These are phyloP conservation scores for Pithys albifrons DNA, from an alignment of 2,113 vertebrate genomes.

Conservation along the genomic window DNA sequence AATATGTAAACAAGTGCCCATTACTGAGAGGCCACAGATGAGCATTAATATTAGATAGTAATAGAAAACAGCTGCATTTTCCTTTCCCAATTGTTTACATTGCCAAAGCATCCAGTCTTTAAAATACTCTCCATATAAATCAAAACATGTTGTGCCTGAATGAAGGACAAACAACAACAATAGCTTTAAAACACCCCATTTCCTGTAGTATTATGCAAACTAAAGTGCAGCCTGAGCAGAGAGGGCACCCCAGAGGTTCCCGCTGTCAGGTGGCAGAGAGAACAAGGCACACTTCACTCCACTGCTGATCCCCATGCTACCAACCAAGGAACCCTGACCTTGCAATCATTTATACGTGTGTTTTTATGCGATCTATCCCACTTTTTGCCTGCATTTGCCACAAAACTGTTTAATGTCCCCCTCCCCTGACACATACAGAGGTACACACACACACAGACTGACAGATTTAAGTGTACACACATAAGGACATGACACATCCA, in stretches of 20 bases:
- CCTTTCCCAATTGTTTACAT: slow-evolving; percentile 45
- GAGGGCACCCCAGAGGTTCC: neutral
- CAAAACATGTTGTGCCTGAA: slow-evolving; percentile 64
- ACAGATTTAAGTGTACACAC: fast-evolving
- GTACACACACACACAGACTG: neutral
- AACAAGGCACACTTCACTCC: neutral
- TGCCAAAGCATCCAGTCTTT: slow-evolving; percentile 61
- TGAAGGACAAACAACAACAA: slow-evolving; percentile 51
- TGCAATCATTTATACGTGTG: neutral
- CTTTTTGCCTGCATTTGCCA: neutral
- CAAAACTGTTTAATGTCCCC: neutral
- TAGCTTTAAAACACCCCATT: slow-evolving; percentile 45
- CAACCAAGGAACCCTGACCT: neutral
- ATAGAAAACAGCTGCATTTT: slow-evolving; percentile 64
- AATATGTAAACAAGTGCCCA: slow-evolving; percentile 60
- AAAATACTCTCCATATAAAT: slow-evolving; percentile 66
- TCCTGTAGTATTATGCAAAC: slow-evolving; percentile 38
- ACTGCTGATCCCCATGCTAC: neutral
- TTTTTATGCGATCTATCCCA: neutral
- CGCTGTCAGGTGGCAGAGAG: neutral
- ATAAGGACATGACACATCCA: neutral
- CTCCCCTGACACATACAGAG: neutral
- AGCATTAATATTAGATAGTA: slow-evolving; percentile 62
- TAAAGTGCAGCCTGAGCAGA: neutral
- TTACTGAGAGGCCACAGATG: slow-evolving; percentile 48